These are phyloP conservation scores for Urosaurus nigricauda DNA, from an alignment of 2,797 vertebrate genomes.

Conservation along the genomic window DNA sequence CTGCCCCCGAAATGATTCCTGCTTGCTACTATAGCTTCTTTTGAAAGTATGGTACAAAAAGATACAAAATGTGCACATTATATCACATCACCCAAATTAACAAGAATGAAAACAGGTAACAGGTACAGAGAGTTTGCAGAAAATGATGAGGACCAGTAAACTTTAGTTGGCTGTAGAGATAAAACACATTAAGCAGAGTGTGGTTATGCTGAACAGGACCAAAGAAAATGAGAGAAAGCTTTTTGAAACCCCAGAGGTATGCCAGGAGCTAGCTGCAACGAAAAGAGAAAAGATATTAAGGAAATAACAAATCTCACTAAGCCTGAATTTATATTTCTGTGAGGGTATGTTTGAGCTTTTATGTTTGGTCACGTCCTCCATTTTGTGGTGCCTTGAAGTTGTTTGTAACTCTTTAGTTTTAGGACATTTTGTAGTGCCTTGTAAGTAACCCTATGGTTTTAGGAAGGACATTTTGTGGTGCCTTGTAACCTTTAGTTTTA, in stretches of 20 bases:
- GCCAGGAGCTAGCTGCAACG: neutral
- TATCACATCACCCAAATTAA: neutral
- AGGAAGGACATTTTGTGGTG: too few relatives aligned
- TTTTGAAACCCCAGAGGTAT: neutral
- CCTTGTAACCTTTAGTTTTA: too few relatives aligned
- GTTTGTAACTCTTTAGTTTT: too few relatives aligned
- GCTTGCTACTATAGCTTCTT: neutral
- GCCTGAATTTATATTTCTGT: too few relatives aligned
- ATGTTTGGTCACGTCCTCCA: too few relatives aligned
- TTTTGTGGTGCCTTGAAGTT: too few relatives aligned
- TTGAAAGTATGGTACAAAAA: neutral
- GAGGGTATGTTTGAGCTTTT: too few relatives aligned
- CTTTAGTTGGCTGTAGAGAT: neutral
- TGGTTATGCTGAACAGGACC: neutral
- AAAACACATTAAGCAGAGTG: neutral
- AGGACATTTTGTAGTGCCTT: too few relatives aligned
- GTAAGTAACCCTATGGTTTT: too few relatives aligned
- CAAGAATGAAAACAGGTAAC: neutral
- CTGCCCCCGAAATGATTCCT: neutral
- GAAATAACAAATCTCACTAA: neutral
- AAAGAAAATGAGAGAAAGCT: neutral
- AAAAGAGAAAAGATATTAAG: constrained; percentile 2
- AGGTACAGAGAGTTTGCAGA: neutral
- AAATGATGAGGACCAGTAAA: neutral
- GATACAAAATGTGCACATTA: neutral